These are phyloP conservation scores for Ictalurus furcatus DNA, from an alignment of 2,113 vertebrate species.

Conservation along the genomic window DNA sequence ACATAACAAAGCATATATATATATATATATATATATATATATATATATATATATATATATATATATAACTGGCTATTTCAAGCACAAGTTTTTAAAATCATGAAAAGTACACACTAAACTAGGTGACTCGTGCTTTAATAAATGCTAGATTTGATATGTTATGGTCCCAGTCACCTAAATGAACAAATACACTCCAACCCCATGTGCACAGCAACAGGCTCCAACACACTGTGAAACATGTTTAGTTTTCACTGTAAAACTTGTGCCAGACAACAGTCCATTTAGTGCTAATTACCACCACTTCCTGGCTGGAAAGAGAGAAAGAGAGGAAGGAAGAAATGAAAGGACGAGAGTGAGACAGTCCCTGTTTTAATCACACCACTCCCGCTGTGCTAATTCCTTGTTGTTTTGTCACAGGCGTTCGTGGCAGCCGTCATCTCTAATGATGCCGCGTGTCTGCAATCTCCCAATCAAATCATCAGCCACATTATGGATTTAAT, in stretches of 20 bases:
- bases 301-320: constrained; percentile 31
- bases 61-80: no score
- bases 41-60: no score
- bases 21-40: no score
- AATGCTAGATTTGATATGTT: background rate
- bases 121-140: background rate
- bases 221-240: background rate
- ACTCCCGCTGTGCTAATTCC: constrained; percentile 45
- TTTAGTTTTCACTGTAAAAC: constrained; percentile 37
- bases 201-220: background rate
- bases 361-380: constrained; percentile 45
- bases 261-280: constrained; percentile 28
- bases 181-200: background rate
- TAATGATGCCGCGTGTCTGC: constrained; percentile 63
- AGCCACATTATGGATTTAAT: constrained; percentile 70
- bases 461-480: constrained; percentile 67
- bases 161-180: background rate
- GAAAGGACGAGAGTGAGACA: constrained; percentile 30
- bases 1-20: no score
- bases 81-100: no score
- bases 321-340: constrained; percentile 37
- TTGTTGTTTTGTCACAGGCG: constrained; percentile 49
- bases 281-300: constrained; percentile 42
- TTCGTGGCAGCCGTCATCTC: constrained; percentile 47
- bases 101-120: no score